Percentiles rank a stretch among this genome's conserved stretches.
These are phyloP conservation scores for Hyposmocoma kahamanoa DNA, from an alignment of 1,140 invertebrate genomes.

Conservation along the genomic window DNA sequence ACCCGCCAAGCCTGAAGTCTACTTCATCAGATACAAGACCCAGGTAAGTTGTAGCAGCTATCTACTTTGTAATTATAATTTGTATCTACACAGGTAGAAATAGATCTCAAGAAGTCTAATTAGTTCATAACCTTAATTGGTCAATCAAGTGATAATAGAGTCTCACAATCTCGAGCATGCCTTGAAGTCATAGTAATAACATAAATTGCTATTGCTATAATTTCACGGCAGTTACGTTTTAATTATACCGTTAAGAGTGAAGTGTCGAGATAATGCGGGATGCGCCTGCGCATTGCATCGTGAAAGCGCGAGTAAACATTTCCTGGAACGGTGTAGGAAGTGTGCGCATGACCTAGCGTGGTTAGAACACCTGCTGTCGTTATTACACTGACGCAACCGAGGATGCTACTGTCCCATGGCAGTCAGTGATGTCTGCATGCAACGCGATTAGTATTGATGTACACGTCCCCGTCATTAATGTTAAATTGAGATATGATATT, in stretches of 20 bases:
- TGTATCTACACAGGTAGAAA: too few relatives aligned
- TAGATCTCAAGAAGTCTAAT: too few relatives aligned
- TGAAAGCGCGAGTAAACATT: conserved; percentile 25
- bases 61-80: neutral
- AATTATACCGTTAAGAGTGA: neutral
- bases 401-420: conserved; percentile 20
- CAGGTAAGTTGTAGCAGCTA: too few relatives aligned
- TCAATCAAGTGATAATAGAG: too few relatives aligned
- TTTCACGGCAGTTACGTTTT: neutral
- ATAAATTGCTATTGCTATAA: too few relatives aligned
- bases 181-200: too few relatives aligned
- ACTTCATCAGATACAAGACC: conserved; percentile 91
- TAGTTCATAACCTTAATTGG: too few relatives aligned
- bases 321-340: conserved; percentile 24
- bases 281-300: conserved; percentile 13
- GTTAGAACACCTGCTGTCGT: conserved; percentile 16
- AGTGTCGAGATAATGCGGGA: conserved; percentile 11
- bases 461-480: too few relatives aligned
- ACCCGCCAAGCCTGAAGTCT: conserved; percentile 89
- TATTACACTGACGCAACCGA: conserved; percentile 29
- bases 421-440: too few relatives aligned
- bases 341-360: conserved; percentile 18
- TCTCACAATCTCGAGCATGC: too few relatives aligned
- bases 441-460: too few relatives aligned
- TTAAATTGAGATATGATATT: too few relatives aligned